phyloP scores from a whole-genome alignment of 2,113 vertebrate species.

The Scolopax mira region DNA sequence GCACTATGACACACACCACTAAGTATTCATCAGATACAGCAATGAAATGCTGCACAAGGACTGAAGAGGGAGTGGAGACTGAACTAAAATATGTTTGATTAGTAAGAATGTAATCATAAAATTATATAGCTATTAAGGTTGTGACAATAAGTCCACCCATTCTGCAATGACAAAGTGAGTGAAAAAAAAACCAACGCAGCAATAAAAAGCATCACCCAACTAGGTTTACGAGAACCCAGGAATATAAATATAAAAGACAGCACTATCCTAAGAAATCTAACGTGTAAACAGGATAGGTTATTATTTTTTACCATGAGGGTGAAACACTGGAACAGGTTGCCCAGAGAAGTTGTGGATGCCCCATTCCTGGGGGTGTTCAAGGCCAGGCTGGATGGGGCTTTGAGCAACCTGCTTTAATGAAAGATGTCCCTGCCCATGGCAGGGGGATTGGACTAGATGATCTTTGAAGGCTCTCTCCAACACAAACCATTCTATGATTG shows the following conservation, averaged over 20 bases:
- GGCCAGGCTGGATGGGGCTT: neutral
- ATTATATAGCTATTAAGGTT: neutral
- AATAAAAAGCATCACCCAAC: neutral
- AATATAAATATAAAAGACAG: neutral
- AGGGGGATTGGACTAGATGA: too few species aligned
- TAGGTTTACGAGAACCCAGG: neutral
- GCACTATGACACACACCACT: neutral
- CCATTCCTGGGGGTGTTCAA: neutral
- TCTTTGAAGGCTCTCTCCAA: neutral
- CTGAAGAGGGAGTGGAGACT: neutral
- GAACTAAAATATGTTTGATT: neutral
- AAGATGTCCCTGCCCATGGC: neutral
- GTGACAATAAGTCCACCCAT: neutral
- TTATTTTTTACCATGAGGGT: neutral
- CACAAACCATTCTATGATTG: neutral
- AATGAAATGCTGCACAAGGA: neutral
- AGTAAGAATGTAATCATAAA: neutral
- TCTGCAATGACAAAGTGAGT: neutral
- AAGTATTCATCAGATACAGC: neutral
- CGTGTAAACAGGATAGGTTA: neutral
- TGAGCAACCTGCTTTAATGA: neutral
- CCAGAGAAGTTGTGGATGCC: neutral
- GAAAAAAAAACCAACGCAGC: fast-evolving
- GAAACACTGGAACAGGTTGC: neutral
- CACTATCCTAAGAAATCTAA: neutral